A percentile compares a stretch with the other conserved stretches of the same genome.
These are phyloP conservation scores for Heterotis niloticus DNA, from an alignment of 2,113 vertebrate species.

Conservation along the genomic window DNA sequence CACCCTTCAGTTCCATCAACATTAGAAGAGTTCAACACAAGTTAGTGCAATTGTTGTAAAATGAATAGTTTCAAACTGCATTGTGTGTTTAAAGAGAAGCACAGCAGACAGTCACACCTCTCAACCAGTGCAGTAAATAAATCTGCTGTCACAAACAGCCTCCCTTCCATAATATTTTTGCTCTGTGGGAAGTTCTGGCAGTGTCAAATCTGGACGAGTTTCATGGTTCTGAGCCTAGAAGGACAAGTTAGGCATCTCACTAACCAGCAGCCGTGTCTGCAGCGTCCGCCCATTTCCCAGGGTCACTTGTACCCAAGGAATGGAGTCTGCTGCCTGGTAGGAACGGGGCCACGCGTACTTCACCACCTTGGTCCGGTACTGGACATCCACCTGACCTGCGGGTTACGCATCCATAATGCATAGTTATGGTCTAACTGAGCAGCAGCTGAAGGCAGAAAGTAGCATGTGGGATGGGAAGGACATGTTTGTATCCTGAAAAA, in stretches of 20 bases:
- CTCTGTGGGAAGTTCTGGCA: neutral
- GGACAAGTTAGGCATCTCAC: conserved; percentile 35
- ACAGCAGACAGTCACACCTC: neutral
- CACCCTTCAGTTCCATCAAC: neutral
- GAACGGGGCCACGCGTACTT: conserved; percentile 79
- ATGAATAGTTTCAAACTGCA: no score
- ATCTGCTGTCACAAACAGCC: neutral
- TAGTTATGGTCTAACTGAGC: no score
- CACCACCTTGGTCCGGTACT: conserved; percentile 82
- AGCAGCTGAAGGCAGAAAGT: no score
- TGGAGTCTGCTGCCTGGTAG: conserved; percentile 61
- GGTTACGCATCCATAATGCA: neutral
- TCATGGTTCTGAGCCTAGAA: neutral
- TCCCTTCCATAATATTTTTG: no score
- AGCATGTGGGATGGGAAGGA: no score
- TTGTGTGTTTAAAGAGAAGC: neutral
- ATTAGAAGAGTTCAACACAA: neutral
- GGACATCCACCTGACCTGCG: conserved; percentile 79
- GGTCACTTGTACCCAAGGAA: conserved; percentile 86
- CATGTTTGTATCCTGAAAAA: no score
- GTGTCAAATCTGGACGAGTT: neutral
- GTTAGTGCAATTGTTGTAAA: no score
- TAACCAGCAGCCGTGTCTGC: conserved; percentile 88
- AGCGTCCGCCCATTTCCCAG: conserved; percentile 82
- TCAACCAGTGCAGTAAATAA: neutral